These are phyloP conservation scores for Zosterops borbonicus DNA, from an alignment of 2,113 vertebrate species.

Conservation along the genomic window DNA sequence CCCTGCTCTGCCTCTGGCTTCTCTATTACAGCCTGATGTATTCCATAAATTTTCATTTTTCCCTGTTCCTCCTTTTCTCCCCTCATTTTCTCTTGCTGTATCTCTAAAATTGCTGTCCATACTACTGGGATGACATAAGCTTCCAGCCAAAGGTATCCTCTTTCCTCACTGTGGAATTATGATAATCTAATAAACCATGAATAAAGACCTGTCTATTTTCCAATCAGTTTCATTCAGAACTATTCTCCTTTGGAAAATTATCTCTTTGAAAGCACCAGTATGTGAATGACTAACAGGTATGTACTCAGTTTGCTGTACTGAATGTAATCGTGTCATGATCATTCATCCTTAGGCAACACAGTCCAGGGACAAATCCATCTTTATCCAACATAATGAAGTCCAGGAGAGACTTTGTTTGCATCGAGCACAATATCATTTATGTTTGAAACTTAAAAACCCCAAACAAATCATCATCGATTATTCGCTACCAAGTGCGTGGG, in stretches of 20 bases:
- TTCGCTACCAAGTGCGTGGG: background rate
- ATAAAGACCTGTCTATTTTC: background rate
- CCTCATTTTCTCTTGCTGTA: background rate
- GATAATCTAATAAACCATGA: background rate
- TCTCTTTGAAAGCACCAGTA: background rate
- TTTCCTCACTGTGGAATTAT: background rate
- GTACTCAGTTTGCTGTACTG: background rate
- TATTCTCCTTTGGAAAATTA: background rate
- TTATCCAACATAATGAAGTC: background rate
- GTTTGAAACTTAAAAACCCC: background rate
- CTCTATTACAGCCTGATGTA: background rate
- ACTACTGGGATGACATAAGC: background rate
- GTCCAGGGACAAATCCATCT: background rate
- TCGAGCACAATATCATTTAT: background rate
- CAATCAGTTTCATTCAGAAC: conserved; percentile 1
- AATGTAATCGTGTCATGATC: background rate
- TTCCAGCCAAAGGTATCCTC: background rate
- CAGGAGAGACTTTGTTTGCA: background rate
- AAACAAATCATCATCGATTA: background rate
- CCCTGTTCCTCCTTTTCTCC: background rate
- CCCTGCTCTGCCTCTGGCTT: background rate
- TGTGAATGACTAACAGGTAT: background rate
- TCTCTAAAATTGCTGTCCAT: background rate
- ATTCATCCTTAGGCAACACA: conserved; percentile 3
- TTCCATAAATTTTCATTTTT: background rate